Evolutionary conservation across 2,113 vertebrate species (phyloP), one percentile per base, ranked within the genome.

Genomic region (Cheilinus undulatus): DNA sequence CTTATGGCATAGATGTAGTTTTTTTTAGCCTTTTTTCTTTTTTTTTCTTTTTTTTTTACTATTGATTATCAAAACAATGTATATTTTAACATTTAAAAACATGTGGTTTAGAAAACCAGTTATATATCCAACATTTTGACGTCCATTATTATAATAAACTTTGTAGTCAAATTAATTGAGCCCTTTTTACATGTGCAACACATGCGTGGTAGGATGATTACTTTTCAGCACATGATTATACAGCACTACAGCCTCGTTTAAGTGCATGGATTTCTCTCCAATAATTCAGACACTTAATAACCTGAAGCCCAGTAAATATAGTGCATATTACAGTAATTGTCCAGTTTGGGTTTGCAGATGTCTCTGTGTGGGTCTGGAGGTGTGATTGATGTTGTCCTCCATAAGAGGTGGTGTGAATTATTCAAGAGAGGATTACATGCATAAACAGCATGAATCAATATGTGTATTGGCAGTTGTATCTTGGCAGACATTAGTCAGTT

Each of bases 361-460:
- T 61, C 40, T 51, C 19, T 48, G 61, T 43, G 76, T 66, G 65
- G 52, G 71, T 76, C 74, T 69, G 22, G 38, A 74, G 72, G 66
- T 80, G 84, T 85, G 69, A 89, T 88, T 92, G 90, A 93, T 92
- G 85, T 53, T 60, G 64, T 75, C 23, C 79, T 86, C 82, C 80
- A 90, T 91, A 88, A 92, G 91, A 91, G 69, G 75, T 73, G 65
- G 57, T 86, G 81, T 91, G 88, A 93, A 94, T 92, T 90, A 94
- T 92, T 93, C 87, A 93, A 46, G 74, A 89, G 86, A 66, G 71
- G 77, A 89, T 91, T 88, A 88, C 84, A 82, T 87, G 82, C 90
- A 92, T 90, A 92, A 92, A 92, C 84, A 84, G 76, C 70, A 82
- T 69, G 67, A 91, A 92, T 94, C 91, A 92, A 91, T 92, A 88